These are phyloP conservation scores for Catalaphyllia jardinei DNA, from an alignment of 64 coral and sea anemone genomes.

Conservation along the genomic window DNA sequence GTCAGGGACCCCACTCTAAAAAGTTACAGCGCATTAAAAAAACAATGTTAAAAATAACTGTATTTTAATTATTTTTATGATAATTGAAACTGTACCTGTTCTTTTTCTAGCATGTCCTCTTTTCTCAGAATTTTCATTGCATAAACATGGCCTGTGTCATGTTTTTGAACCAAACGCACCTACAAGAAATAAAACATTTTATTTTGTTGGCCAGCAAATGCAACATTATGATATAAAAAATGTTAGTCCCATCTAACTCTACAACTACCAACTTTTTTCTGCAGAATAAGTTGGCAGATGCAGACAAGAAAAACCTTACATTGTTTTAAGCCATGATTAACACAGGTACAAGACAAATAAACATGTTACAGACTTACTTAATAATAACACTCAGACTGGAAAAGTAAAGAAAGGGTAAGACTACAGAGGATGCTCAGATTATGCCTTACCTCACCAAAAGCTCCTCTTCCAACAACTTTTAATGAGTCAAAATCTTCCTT, in stretches of 20 bases:
- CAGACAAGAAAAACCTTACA: too few species aligned
- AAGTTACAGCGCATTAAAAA: not conserved
- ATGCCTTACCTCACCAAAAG: constrained; percentile 89
- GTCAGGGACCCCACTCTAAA: not conserved
- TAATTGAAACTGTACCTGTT: constrained; percentile 55
- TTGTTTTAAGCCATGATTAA: too few species aligned
- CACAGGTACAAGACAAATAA: too few species aligned
- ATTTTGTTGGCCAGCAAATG: too few species aligned
- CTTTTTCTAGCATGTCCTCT: constrained; percentile 95
- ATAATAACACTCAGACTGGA: too few species aligned
- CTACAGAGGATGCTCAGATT: not conserved
- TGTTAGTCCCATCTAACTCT: too few species aligned
- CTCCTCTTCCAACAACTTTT: constrained; percentile 94
- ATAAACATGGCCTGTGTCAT: constrained; percentile 98
- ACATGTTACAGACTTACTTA: too few species aligned
- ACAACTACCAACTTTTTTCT: too few species aligned
- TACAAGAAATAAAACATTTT: not conserved
- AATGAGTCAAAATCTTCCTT: constrained; percentile 98
- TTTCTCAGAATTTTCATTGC: constrained; percentile 98
- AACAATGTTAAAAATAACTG: not conserved
- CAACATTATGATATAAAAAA: too few species aligned
- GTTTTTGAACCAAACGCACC: constrained; percentile 96
- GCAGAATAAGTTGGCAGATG: too few species aligned
- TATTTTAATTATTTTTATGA: not conserved
- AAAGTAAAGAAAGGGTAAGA: too few species aligned